A percentile compares a stretch with the other conserved stretches of the same genome.
Evolutionary conservation across 2,888 invertebrate species (phyloP).

Genomic region (Bellardia bayeri): DNA sequence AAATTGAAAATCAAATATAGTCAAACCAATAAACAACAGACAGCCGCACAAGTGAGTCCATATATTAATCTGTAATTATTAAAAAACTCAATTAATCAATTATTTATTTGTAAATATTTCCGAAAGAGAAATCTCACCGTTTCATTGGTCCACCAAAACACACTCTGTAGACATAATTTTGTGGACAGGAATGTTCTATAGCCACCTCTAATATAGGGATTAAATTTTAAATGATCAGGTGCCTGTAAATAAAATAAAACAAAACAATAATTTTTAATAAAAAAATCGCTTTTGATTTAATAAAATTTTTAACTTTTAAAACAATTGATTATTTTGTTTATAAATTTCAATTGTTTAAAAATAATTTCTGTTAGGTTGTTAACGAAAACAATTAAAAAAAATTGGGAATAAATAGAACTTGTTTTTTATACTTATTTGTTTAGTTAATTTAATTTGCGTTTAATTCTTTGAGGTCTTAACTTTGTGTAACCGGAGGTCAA

Average conservation of each 20-base stretch:
- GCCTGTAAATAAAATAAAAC: constrained; percentile 85
- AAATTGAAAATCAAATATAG: constrained; percentile 92
- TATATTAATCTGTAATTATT: constrained; percentile 89
- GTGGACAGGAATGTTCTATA: constrained; percentile 93
- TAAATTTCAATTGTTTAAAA: constrained; percentile 1
- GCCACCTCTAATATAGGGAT: constrained; percentile 93
- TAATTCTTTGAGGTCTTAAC: background rate
- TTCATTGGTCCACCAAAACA: constrained; percentile 99
- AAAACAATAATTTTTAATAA: background rate
- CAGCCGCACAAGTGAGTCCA: constrained; percentile 97
- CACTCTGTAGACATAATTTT: constrained; percentile 94
- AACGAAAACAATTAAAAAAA: constrained; percentile 12
- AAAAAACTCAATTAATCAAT: background rate
- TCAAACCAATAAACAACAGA: constrained; percentile 92
- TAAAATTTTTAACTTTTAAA: background rate
- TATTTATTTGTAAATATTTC: background rate
- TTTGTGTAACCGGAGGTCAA: background rate
- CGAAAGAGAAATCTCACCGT: constrained; percentile 85
- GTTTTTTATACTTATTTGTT: background rate
- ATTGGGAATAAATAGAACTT: background rate
- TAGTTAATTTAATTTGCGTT: background rate
- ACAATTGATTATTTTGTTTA: background rate
- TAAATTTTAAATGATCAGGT: constrained; percentile 93
- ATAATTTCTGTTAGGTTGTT: background rate
- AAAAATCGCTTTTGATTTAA: background rate